Evolutionary conservation across 2,113 vertebrate species (phyloP), one percentile per base, ranked within the genome.

Genomic region (Micronycteris hirsuta): DNA sequence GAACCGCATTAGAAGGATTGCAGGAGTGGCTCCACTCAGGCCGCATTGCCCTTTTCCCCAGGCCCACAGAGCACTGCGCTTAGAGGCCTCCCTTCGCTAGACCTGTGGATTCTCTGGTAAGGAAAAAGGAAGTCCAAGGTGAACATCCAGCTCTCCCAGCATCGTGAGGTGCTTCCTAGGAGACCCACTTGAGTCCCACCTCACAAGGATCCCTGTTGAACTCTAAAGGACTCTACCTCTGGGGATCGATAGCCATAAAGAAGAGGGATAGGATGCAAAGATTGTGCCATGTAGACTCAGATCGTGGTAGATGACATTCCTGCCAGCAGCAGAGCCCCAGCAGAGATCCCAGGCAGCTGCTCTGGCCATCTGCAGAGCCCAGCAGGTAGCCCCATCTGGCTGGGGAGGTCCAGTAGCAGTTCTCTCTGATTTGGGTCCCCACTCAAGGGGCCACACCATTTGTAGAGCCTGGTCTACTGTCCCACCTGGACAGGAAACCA

Each of bases 41-140:
- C 2, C 0, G 5, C 52, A 63, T 5, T 13, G 10, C 15, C 8
- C 7, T 26, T 26, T 19, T 22, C 10, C n/a, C 11, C 28, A 47
- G 52, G 19, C 6, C 84, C 76, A 5, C 43, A 52, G 36, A 17
- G 9, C 36, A 67, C 15, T n/a, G 20, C 71, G 19, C 22, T 14
- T 14, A 68, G 47, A 68, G 36, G 19, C 13, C 28, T 28, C 20
- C 16, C 33, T 11, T 26, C 13, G 0, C 16, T 65, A 16, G 33
- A 47, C 12, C n/a, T 54, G 9, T 54, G 19, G 19, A n/a, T 68
- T 43, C 20, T 80, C n/a, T 7, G 49, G 54, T 33, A 43, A 43
- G 54, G 1, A 7, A 41, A 67, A 28, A 83, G 78, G n/a, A 68
- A 28, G 38, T 17, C 47, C 76, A 43, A 49, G 41, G 15, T 52